Evolutionary conservation across 2,113 vertebrate genomes (phyloP), one percentile per base, ranked within the genome.

Genomic region (Urocitellus parryii): DNA sequence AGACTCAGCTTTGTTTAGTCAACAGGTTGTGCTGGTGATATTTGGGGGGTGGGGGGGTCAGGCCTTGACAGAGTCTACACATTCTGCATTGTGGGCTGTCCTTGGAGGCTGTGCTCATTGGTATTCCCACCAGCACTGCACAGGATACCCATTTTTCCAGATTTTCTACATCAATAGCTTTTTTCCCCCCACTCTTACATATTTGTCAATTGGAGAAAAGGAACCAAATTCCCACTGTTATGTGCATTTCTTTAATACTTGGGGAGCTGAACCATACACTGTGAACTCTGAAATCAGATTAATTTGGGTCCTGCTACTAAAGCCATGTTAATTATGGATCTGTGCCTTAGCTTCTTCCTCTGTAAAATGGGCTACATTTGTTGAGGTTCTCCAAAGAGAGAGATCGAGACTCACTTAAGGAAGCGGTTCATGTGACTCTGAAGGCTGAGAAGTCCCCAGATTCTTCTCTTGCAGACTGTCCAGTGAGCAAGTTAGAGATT

Each of bases 201-300:
- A 88, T 72, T 77, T 88, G n/a, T 20, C 76, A 53, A 45, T 72
- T 65, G 25, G 74, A 96, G 29, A 90, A 11, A 48, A 90, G 73
- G n/a, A 93, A 73, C 24, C 42, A 84, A 56, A 56, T 37, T 63
- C 29, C 88, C 63, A 65, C 11, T 78, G 63, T 25, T 79, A 73
- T 39, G n/a, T 86, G 65, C 25, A 32, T 85, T 73, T 94, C 73
- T 74, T 45, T 70, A 88, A 24, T 67, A 37, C 88, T 48, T 48
- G 72, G 22, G 91, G 88, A 87, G 12, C 34, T 88, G 70, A 61
- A 39, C 7, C 51, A 87, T 67, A 61, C 34, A 63, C 1, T 72
- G 13, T 79, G 87, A 79, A 63, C 1, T 72, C 8, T 79, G 87
- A 79, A 80, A 63, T 76, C 67, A 65, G 42, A 65, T 45, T 20